Conservation (phyloP, 2,113 vertebrate genomes). For the Sialia sialis region DNA sequence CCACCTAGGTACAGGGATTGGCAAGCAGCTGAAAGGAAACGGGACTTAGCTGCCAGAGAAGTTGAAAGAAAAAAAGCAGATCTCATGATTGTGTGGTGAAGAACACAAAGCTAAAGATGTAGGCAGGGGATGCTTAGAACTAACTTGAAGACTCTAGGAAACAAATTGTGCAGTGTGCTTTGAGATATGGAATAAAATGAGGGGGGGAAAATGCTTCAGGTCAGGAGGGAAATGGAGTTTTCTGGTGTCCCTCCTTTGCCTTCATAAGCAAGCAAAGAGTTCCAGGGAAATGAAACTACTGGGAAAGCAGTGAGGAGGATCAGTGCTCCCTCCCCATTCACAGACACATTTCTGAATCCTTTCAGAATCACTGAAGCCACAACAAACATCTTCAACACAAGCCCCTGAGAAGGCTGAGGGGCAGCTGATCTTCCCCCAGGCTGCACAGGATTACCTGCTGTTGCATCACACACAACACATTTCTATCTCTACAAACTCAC, state of each 20-base stretch:
- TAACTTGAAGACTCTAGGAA: not conserved
- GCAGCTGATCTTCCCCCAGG: not conserved
- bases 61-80: not conserved
- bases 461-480: not conserved
- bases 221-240: not conserved
- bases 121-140: not conserved
- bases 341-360: not conserved
- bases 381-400: not conserved
- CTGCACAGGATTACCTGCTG: not conserved
- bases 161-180: not conserved
- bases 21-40: not conserved
- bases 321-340: not conserved
- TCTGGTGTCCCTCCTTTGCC: not conserved
- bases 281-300: not conserved
- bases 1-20: not conserved
- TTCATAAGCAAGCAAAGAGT: not conserved
- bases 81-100: not conserved
- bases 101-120: not conserved
- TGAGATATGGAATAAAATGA: not conserved
- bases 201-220: fast-evolving
- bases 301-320: not conserved
- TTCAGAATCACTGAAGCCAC: not conserved
- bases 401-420: not conserved
- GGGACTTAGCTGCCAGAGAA: not conserved
- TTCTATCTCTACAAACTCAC: not conserved